Evolutionary conservation across 2,113 vertebrate species (phyloP).

Genomic region (Rhynchomys soricoides): DNA sequence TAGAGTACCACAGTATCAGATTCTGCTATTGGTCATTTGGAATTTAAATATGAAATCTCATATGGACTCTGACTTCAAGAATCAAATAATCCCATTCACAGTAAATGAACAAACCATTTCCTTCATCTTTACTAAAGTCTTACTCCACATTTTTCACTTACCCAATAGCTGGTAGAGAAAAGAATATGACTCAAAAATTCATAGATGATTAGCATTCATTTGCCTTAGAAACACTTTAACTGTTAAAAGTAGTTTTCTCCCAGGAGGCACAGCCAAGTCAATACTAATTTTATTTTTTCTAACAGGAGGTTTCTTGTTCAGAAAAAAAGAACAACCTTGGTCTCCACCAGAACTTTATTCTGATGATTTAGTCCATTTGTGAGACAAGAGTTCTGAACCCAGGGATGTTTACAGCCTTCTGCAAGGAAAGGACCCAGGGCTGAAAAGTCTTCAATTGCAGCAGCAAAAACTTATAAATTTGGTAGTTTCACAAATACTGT

Average conservation of each 20-base stretch:
- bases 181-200: not conserved
- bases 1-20: not conserved
- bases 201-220: not conserved
- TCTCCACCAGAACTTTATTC: not conserved
- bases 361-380: not conserved
- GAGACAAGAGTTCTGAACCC: not conserved
- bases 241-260: not conserved
- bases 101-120: not conserved
- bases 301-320: not conserved
- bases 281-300: not conserved
- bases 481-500: not conserved
- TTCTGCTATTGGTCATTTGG: not conserved
- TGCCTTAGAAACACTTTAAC: not conserved
- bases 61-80: not conserved
- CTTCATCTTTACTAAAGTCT: not conserved
- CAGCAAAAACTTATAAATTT: not conserved
- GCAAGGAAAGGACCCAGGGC: not conserved
- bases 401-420: not conserved
- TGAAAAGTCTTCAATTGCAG: not conserved
- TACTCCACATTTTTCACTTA: not conserved
- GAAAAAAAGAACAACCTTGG: not conserved
- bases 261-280: not conserved
- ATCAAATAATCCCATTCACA: not conserved
- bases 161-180: not conserved
- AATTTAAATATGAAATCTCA: not conserved